These are phyloP conservation scores for Ictalurus furcatus DNA, from an alignment of 2,113 vertebrate genomes.

Conservation along the genomic window DNA sequence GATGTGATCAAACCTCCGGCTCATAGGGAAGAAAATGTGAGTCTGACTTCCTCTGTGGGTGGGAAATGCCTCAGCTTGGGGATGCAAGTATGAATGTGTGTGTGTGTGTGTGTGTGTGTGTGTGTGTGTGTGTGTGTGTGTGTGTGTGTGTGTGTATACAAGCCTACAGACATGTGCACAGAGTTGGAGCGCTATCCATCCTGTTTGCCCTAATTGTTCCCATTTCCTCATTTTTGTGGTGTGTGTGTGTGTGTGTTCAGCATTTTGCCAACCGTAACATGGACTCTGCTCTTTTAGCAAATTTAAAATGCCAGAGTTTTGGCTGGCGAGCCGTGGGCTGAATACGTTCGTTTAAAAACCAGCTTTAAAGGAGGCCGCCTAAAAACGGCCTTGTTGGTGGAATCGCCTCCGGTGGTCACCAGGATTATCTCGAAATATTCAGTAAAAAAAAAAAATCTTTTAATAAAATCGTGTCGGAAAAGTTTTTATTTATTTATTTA, in stretches of 20 bases:
- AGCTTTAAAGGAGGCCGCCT: not conserved
- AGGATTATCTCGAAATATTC: not conserved
- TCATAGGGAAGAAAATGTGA: slow-evolving; percentile 35
- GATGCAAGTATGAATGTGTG: slow-evolving; percentile 23
- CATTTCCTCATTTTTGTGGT: slow-evolving; percentile 54
- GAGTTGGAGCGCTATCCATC: slow-evolving; percentile 43
- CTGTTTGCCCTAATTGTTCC: slow-evolving; percentile 58
- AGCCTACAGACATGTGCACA: not conserved
- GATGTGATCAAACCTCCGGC: not conserved
- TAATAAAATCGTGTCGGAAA: not conserved
- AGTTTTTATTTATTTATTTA: not conserved
- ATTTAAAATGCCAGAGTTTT: not conserved
- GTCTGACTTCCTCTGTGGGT: slow-evolving; percentile 47
- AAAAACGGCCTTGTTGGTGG: not conserved
- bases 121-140: slow-evolving; percentile 31
- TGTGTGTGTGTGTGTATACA: slow-evolving; percentile 35
- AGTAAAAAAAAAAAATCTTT: not conserved
- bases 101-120: slow-evolving; percentile 38
- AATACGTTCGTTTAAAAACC: not conserved
- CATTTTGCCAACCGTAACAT: slow-evolving; percentile 14
- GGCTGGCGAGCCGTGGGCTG: not conserved
- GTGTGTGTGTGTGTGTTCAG: slow-evolving; percentile 30
- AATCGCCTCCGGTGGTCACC: not conserved
- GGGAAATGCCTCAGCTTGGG: slow-evolving; percentile 46
- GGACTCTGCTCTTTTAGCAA: not conserved